Conservation (phyloP, 2,888 invertebrate genomes). For the Cartodere bifasciata region DNA sequence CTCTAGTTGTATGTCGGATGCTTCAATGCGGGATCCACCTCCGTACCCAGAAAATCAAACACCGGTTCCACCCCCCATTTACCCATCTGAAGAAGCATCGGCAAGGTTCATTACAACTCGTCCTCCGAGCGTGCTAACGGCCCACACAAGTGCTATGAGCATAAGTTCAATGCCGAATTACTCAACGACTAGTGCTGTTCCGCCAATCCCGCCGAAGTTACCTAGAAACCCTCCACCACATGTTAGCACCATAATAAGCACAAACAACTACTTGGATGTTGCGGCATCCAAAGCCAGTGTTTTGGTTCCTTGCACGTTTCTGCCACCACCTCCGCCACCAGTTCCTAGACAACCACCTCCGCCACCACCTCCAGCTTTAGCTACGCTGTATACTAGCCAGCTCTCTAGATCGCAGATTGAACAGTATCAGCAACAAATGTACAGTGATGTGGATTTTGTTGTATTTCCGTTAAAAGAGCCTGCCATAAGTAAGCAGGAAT, state of each 20-base stretch:
- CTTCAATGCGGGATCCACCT: constrained; percentile 47
- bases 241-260: constrained; percentile 41
- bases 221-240: constrained; percentile 39
- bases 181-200: constrained; percentile 34
- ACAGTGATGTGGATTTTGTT: constrained; percentile 84
- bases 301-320: constrained; percentile 37
- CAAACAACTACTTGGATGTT: constrained; percentile 50
- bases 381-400: constrained; percentile 59
- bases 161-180: constrained; percentile 48
- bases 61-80: constrained; percentile 45
- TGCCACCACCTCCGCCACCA: constrained; percentile 48
- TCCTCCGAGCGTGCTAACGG: constrained; percentile 63
- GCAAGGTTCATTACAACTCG: constrained; percentile 67
- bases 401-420: constrained; percentile 66
- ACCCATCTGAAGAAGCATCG: constrained; percentile 55
- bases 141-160: constrained; percentile 58
- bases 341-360: constrained; percentile 44
- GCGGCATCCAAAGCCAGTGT: constrained; percentile 41
- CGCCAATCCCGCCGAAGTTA: constrained; percentile 33
- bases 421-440: constrained; percentile 78
- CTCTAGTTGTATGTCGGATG: constrained; percentile 21
- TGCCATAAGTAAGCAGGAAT: constrained; percentile 80
- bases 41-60: constrained; percentile 45
- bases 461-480: constrained; percentile 86
- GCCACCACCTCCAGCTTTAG: constrained; percentile 53